Base-by-base conservation (phyloP, 2,113 vertebrate genomes). In the Dromaius novaehollandiae region DNA sequence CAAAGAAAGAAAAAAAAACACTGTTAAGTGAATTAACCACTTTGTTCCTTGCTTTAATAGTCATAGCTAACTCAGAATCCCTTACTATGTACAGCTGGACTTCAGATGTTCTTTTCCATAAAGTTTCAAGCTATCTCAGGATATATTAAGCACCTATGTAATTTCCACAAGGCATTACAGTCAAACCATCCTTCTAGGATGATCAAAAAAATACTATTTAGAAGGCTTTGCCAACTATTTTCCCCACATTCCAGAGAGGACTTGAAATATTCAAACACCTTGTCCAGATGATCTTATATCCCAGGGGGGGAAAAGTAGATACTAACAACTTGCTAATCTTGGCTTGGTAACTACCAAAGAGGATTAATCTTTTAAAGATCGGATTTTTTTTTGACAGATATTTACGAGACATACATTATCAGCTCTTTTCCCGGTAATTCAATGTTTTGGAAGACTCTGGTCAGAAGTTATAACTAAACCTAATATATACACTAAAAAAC, bases 121-220 rank as follows among this genome's bases (percentile, higher is more conserved):
- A 95, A 73, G 38, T 34, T 77, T 88, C 30, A 74, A 9, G 10
- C 36, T 86, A 85, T 63, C 66, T 89, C 20, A 76, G 30, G 36
- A 80, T 91, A 73, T 70, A 88, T 63, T 77, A 77, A 24, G 21
- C 6, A 91, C 18, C 53, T 70, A 24, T 53, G 40, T n/a, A 61
- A 94, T 77, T 95, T 91, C 85, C 85, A 78, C 53, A 95, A 93
- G 81, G 85, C 66, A 71, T 83, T 87, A 24, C 22, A 81, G 46
- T 73, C 70, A 85, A 18, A 60, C 18, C 46, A 64, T 30, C 46
- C 65, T 79, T 65, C 38, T 12, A 87, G 16, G 38, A n/a, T 79
- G 61, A 82, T 56, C 1, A 89, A 89, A 88, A 69, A 34, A 8
- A 40, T 0, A 75, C 42, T 75, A 25, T 64, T 90, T 30, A 61